These are phyloP conservation scores for Balaeniceps rex DNA, from an alignment of 2,113 vertebrate genomes.

Conservation along the genomic window DNA sequence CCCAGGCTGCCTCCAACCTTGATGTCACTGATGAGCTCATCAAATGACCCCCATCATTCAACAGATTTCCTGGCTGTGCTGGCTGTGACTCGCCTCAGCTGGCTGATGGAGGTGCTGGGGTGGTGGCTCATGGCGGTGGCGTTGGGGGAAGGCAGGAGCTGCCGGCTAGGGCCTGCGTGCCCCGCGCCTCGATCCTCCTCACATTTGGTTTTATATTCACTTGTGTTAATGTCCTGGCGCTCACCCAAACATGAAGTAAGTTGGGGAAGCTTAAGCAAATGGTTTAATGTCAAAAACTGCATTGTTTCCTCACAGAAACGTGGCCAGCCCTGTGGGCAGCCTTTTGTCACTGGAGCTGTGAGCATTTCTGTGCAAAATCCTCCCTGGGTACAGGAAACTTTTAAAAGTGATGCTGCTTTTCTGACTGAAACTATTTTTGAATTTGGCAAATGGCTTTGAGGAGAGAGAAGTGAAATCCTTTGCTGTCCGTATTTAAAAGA, in stretches of 20 bases:
- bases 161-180: rapidly evolving
- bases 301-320: not conserved
- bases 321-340: not conserved
- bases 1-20: too few species aligned
- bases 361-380: not conserved
- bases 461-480: not conserved
- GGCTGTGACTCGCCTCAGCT: rapidly evolving
- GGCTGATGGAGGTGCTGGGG: not conserved
- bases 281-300: rapidly evolving
- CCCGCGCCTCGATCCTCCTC: rapidly evolving
- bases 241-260: not conserved
- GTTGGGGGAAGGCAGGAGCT: not conserved
- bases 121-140: rapidly evolving
- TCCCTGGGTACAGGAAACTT: too few species aligned
- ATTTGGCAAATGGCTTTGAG: not conserved
- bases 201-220: rapidly evolving
- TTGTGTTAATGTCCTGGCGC: not conserved
- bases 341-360: not conserved
- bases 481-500: not conserved
- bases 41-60: rapidly evolving
- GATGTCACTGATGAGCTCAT: too few species aligned
- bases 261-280: not conserved
- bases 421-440: not conserved
- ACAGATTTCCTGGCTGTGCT: not conserved
- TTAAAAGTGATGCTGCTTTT: not conserved